phyloP scores from a whole-genome alignment of 2,888 invertebrate genomes.

The Conomelus anceps region DNA sequence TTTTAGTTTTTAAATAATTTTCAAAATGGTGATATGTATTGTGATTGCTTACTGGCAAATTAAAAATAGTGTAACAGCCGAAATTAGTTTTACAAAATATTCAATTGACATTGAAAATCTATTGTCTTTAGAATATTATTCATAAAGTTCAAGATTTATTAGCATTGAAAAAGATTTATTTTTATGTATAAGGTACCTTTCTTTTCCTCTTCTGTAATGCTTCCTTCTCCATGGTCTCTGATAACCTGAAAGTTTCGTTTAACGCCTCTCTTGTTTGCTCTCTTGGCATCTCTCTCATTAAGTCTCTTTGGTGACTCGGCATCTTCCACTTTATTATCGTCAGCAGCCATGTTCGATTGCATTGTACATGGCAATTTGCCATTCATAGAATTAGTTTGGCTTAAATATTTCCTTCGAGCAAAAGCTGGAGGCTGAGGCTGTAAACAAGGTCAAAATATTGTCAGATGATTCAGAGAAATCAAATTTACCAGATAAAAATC shows the following conservation, averaged over 20 bases:
- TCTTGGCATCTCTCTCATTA: too few species aligned
- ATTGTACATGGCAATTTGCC: slow-evolving; percentile 10
- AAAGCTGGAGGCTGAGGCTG: slow-evolving; percentile 60
- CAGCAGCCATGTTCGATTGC: neutral
- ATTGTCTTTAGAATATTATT: too few species aligned
- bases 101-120: too few species aligned
- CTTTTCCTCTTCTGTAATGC: slow-evolving; percentile 27
- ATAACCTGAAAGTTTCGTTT: neutral
- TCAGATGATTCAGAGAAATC: too few species aligned
- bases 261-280: slow-evolving; percentile 39
- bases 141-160: too few species aligned
- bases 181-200: slow-evolving; percentile 24
- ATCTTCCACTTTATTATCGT: slow-evolving; percentile 9
- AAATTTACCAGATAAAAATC: too few species aligned
- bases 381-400: slow-evolving; percentile 20
- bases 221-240: slow-evolving; percentile 19
- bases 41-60: too few species aligned
- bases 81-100: too few species aligned
- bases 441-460: neutral
- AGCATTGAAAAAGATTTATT: too few species aligned
- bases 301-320: slow-evolving; percentile 45
- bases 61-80: too few species aligned
- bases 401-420: slow-evolving; percentile 35
- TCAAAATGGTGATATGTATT: too few species aligned
- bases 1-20: too few species aligned